These are phyloP conservation scores for Mastomys natalensis DNA, from an alignment of 2,113 vertebrate species.

Conservation along the genomic window DNA sequence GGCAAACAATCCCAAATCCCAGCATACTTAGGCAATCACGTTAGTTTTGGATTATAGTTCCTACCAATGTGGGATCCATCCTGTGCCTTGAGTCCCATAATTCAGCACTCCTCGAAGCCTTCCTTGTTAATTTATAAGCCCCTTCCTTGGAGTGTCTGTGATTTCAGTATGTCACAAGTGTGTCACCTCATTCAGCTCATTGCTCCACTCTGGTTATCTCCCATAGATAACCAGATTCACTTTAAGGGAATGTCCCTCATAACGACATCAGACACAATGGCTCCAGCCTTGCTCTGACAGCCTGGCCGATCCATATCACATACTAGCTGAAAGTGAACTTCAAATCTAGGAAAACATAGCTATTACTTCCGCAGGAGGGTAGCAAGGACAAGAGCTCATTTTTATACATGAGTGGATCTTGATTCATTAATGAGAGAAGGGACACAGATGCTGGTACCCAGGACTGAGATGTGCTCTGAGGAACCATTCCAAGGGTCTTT, in stretches of 20 bases:
- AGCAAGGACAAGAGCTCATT: background rate
- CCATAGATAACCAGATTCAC: background rate
- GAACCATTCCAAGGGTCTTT: background rate
- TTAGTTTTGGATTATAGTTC: background rate
- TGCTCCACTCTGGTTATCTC: background rate
- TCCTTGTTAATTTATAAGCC: background rate
- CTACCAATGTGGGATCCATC: background rate
- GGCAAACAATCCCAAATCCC: background rate
- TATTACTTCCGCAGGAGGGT: background rate
- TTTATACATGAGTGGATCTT: background rate
- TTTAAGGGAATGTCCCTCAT: background rate
- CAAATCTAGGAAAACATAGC: background rate
- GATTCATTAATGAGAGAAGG: background rate
- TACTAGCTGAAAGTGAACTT: background rate
- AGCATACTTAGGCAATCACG: background rate
- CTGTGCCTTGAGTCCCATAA: background rate
- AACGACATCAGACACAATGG: background rate
- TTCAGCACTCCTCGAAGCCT: background rate
- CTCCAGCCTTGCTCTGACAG: background rate
- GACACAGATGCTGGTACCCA: background rate
- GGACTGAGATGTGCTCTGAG: background rate
- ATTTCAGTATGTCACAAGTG: background rate
- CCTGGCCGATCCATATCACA: background rate
- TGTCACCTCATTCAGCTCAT: background rate
- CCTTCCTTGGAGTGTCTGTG: background rate